Conservation (phyloP, 1,140 invertebrate genomes). For the Mesaphorura yosii region DNA sequence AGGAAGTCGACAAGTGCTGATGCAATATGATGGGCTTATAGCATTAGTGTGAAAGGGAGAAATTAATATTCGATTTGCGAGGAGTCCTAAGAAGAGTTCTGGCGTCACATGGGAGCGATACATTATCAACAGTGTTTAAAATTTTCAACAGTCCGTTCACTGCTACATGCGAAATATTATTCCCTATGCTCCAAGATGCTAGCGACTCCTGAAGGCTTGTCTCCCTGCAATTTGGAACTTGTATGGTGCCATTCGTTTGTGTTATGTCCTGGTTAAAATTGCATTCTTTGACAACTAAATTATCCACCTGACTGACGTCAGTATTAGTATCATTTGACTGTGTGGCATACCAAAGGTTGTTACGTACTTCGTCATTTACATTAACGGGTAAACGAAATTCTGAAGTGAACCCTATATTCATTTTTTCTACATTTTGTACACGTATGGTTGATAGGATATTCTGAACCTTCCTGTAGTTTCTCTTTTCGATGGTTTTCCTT, state of each 20-base stretch:
- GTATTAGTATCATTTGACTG: neutral
- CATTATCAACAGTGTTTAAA: neutral
- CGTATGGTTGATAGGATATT: too few relatives aligned
- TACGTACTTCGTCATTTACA: neutral
- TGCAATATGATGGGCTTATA: too few relatives aligned
- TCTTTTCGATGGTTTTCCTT: neutral
- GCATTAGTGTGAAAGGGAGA: too few relatives aligned
- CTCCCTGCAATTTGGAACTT: neutral
- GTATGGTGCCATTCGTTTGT: neutral
- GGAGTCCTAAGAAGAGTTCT: slow-evolving; percentile 3
- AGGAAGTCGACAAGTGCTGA: too few relatives aligned
- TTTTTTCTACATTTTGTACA: too few relatives aligned
- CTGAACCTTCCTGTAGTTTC: too few relatives aligned
- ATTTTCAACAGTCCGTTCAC: neutral
- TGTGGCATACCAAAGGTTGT: neutral
- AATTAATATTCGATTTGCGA: neutral
- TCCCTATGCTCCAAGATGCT: neutral
- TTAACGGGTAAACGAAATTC: neutral
- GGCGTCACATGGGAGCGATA: neutral
- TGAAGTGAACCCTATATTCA: too few relatives aligned
- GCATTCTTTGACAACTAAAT: neutral
- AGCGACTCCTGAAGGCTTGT: neutral
- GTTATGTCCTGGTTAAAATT: neutral
- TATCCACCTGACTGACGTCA: too few relatives aligned
- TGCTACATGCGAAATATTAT: slow-evolving; percentile 1